Conservation (phyloP, 2,113 vertebrate genomes). For the Cyphomyrus discorhynchus region DNA sequence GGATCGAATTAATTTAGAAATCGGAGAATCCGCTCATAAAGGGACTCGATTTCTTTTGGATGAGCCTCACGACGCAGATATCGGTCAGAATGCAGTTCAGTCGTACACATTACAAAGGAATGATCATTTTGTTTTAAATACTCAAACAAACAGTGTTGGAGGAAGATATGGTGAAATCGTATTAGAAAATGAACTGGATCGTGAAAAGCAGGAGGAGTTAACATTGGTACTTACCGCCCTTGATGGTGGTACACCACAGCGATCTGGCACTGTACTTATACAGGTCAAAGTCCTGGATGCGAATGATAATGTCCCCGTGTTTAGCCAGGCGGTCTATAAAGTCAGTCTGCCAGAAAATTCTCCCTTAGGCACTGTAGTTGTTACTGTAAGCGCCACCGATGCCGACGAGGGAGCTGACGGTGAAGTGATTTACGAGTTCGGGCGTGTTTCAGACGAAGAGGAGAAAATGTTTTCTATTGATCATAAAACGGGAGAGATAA, state of each 20-base stretch:
- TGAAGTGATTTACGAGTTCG: conserved; percentile 30
- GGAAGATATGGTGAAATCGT: conserved; percentile 46
- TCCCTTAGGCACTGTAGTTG: conserved; percentile 26
- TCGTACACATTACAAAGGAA: conserved; percentile 39
- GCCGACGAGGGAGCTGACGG: conserved; percentile 23
- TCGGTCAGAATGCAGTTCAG: conserved; percentile 43
- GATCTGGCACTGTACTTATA: conserved; percentile 27
- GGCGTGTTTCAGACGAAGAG: conserved; percentile 49
- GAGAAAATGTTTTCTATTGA: conserved; percentile 7
- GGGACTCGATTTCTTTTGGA: conserved; percentile 44
- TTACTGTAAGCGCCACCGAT: conserved; percentile 54
- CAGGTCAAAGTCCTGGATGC: conserved; percentile 44
- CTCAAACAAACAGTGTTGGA: conserved; percentile 31
- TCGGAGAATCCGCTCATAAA: conserved; percentile 42
- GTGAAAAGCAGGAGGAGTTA: conserved; percentile 34
- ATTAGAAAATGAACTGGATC: conserved; percentile 52
- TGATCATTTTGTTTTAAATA: conserved; percentile 38
- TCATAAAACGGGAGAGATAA: conserved; percentile 15
- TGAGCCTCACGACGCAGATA: conserved; percentile 49
- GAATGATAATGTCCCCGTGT: conserved; percentile 54
- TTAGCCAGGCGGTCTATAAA: conserved; percentile 36
- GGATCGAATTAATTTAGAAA: conserved; percentile 38
- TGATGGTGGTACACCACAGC: conserved; percentile 30
- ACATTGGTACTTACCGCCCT: conserved; percentile 25
- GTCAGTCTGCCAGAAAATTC: conserved; percentile 30